These are phyloP conservation scores for Crossoptilon crossoptilon DNA, from an alignment of 2,797 vertebrate species.

Conservation along the genomic window DNA sequence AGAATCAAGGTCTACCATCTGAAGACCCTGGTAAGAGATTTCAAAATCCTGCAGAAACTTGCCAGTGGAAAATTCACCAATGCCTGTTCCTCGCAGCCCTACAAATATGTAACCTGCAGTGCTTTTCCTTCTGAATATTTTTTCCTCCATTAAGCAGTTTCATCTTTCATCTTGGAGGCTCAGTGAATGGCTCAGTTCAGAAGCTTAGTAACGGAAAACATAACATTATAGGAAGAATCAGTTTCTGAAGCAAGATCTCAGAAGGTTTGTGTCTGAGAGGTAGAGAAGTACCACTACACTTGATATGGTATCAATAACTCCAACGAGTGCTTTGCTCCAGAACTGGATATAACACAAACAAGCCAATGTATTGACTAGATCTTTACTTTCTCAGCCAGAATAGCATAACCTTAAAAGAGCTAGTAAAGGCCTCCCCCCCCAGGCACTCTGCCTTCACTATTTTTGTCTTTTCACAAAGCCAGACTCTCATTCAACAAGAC, in stretches of 20 bases:
- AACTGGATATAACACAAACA: not conserved
- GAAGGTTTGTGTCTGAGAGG: not conserved
- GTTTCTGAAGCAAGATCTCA: not conserved
- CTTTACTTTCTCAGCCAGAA: not conserved
- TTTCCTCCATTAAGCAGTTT: not conserved
- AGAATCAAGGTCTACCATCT: not conserved
- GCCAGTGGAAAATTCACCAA: not conserved
- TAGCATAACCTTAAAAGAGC: not conserved
- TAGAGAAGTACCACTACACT: not conserved
- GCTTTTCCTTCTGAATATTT: not conserved
- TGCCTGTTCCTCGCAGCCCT: not conserved
- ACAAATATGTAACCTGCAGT: not conserved
- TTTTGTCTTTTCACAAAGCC: not conserved
- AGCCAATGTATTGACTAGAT: not conserved
- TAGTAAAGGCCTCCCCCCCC: not conserved
- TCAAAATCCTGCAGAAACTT: not conserved
- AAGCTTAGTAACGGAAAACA: not conserved
- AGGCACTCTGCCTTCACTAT: not conserved
- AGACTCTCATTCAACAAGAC: not conserved
- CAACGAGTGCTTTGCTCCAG: not conserved
- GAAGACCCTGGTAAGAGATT: not conserved
- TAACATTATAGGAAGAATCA: not conserved
- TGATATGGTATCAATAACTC: not conserved
- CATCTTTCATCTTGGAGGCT: not conserved
- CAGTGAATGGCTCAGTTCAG: not conserved